These are phyloP conservation scores for Myotis vivesi DNA, from an alignment of 2,797 vertebrate genomes.

Conservation along the genomic window DNA sequence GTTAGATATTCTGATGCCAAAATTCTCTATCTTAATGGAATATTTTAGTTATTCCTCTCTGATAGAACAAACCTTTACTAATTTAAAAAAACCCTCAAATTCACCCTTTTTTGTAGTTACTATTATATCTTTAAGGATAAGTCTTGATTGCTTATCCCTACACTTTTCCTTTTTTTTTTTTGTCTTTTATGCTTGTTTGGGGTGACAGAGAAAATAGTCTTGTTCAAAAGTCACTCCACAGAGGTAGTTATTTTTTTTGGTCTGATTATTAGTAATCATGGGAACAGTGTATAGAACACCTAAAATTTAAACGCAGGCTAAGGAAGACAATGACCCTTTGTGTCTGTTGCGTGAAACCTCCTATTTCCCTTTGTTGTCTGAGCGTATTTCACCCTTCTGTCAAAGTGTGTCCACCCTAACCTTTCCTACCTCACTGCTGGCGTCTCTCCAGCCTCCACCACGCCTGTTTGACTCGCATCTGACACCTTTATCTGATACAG, in stretches of 20 bases:
- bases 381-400: slow-evolving; percentile 80
- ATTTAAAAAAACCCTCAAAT: not conserved
- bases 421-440: slow-evolving; percentile 62
- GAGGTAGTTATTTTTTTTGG: not conserved
- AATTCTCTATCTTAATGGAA: slow-evolving; percentile 46
- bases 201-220: slow-evolving; percentile 34
- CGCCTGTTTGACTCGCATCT: slow-evolving; percentile 67
- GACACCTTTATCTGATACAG: slow-evolving; percentile 68
- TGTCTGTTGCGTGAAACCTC: slow-evolving; percentile 77
- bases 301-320: slow-evolving; percentile 51
- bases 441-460: slow-evolving; percentile 75
- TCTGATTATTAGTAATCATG: slow-evolving; percentile 54
- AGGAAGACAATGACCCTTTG: slow-evolving; percentile 73
- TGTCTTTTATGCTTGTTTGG: not conserved
- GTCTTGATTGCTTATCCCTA: not conserved
- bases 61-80: not conserved
- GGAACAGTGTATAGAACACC: slow-evolving; percentile 63
- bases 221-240: slow-evolving; percentile 1
- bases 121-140: slow-evolving; percentile 1
- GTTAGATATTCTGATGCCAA: slow-evolving; percentile 57
- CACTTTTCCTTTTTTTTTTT: not conserved
- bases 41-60: slow-evolving; percentile 44
- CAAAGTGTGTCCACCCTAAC: slow-evolving; percentile 81
- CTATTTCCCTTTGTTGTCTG: slow-evolving; percentile 81
- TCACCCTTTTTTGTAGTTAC: not conserved